Evolutionary conservation across 92 coral and sea anemone genomes (phyloP).

Genomic region (Paragorgia papillata): DNA sequence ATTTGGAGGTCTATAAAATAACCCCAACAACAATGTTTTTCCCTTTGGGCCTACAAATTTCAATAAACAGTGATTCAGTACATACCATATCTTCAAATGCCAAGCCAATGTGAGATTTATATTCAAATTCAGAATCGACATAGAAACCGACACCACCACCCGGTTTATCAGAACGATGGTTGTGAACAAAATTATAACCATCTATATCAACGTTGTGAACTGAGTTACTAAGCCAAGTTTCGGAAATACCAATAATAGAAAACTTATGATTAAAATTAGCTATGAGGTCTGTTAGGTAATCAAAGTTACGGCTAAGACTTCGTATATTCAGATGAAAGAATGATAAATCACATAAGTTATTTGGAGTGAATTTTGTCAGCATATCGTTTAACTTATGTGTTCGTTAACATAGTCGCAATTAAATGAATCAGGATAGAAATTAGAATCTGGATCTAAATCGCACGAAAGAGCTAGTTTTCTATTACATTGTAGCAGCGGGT

Average conservation of each 20-base stretch:
- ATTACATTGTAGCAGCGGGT: not conserved
- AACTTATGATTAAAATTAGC: constrained; percentile 39
- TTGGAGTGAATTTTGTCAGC: not conserved
- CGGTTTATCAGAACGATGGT: constrained; percentile 45
- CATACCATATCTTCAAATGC: constrained; percentile 31
- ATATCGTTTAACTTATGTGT: not conserved
- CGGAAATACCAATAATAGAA: constrained; percentile 51
- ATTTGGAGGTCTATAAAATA: constrained; percentile 31
- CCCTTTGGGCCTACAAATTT: constrained; percentile 34
- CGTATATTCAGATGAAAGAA: constrained; percentile 29
- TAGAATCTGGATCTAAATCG: constrained; percentile 30
- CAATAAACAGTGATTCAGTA: constrained; percentile 50
- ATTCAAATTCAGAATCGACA: constrained; percentile 35
- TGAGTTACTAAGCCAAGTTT: constrained; percentile 49
- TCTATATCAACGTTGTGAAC: constrained; percentile 41
- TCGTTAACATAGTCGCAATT: constrained; percentile 11
- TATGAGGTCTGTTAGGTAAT: constrained; percentile 39
- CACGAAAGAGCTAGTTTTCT: not conserved
- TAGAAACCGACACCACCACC: constrained; percentile 60
- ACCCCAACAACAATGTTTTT: constrained; percentile 39
- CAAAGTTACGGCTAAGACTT: constrained; percentile 46
- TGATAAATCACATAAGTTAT: not conserved
- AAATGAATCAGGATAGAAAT: not conserved
- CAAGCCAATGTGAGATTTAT: constrained; percentile 47
- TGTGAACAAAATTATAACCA: constrained; percentile 57